Evolutionary conservation across 2,113 vertebrate species (phyloP).

Genomic region (cattle (Bos taurus)): DNA sequence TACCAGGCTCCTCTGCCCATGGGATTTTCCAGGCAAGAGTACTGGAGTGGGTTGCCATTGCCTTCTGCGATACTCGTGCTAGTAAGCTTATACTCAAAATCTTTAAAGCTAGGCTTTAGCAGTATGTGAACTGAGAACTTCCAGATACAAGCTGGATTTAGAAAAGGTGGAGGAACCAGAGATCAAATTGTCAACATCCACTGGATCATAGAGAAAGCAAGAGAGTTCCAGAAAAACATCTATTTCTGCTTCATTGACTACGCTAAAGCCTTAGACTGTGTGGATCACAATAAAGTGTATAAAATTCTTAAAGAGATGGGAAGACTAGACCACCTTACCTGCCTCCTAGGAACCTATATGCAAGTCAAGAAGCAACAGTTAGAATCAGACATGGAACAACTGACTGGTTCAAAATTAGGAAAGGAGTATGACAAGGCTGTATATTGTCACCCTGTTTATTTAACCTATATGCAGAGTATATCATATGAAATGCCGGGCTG

Average conservation of each 20-base stretch:
- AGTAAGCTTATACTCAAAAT: not conserved
- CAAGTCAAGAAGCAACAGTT: not conserved
- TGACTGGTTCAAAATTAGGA: not conserved
- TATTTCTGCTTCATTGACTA: not conserved
- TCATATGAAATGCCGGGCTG: not conserved
- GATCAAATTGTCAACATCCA: not conserved
- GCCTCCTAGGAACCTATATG: not conserved
- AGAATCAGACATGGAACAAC: not conserved
- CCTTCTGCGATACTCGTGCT: not conserved
- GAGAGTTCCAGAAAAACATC: not conserved
- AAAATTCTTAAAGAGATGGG: not conserved
- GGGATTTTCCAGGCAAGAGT: no score
- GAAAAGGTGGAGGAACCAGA: not conserved
- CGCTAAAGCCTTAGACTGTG: not conserved
- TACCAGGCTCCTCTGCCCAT: no score
- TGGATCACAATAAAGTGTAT: not conserved
- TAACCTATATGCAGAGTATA: not conserved
- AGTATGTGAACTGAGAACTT: not conserved
- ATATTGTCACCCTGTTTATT: not conserved
- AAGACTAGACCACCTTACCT: not conserved
- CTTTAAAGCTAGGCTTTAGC: not conserved
- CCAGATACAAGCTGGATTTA: not conserved
- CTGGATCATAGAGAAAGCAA: not conserved
- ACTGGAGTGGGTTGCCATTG: no score
- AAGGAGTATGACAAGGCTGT: not conserved